A percentile compares a stretch with the other conserved stretches of the same genome.
phyloP scores from a whole-genome alignment of 2,797 vertebrate species.

The Moxostoma hubbsi region DNA sequence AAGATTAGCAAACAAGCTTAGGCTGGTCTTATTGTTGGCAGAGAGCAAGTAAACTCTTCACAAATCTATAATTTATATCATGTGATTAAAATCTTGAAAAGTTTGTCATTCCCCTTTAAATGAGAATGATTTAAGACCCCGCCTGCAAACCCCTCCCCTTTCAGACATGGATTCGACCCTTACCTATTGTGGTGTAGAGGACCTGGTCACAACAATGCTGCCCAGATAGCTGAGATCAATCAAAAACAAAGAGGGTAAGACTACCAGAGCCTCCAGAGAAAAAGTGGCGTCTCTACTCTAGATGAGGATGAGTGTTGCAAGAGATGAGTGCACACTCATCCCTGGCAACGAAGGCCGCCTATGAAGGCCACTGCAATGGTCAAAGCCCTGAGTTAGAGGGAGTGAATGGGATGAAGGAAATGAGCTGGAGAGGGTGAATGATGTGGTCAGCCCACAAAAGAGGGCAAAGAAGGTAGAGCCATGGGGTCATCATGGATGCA shows the following conservation, averaged over 20 bases:
- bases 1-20: no score
- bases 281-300: conserved; percentile 69
- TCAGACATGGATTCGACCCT: conserved; percentile 98
- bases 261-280: conserved; percentile 74
- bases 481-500: conserved; percentile 54
- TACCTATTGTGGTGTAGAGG: conserved; percentile 99
- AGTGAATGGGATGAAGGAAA: conserved; percentile 59
- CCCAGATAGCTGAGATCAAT: conserved; percentile 99
- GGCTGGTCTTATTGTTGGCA: no score
- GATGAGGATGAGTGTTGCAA: conserved; percentile 76
- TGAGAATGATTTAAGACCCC: conserved; percentile 94
- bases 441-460: conserved; percentile 54
- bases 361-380: conserved; percentile 55
- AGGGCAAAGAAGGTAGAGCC: conserved; percentile 57
- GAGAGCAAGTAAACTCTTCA: no score
- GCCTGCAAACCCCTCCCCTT: conserved; percentile 91
- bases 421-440: conserved; percentile 49
- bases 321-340: conserved; percentile 73
- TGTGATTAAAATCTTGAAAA: conserved; percentile 70
- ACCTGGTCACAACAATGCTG: conserved; percentile 99
- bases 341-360: conserved; percentile 57
- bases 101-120: conserved; percentile 92
- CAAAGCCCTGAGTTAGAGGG: conserved; percentile 68
- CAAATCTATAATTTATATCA: not conserved
- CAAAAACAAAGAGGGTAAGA: conserved; percentile 99